phyloP scores from a whole-genome alignment of 2,113 vertebrate genomes.

The Chlamydotis undulata region DNA sequence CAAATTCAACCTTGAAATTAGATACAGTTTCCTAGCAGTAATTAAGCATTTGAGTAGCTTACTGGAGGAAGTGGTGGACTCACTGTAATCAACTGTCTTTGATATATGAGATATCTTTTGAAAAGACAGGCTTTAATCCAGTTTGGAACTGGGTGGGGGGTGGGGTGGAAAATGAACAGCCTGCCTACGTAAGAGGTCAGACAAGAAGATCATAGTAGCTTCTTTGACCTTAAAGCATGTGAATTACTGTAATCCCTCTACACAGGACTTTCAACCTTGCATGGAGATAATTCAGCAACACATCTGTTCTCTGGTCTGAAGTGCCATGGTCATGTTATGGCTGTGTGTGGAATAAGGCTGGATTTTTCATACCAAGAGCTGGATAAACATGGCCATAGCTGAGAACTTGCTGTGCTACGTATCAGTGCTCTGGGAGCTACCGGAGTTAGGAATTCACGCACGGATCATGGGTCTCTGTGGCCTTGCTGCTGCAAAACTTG shows the following conservation, averaged over 20 bases:
- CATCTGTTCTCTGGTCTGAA: neutral
- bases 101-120: conserved; percentile 2
- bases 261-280: neutral
- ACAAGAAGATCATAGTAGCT: neutral
- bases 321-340: neutral
- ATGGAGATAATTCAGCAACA: neutral
- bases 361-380: neutral
- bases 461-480: neutral
- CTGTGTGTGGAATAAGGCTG: neutral
- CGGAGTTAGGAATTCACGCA: rapidly evolving
- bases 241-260: neutral
- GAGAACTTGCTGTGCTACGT: neutral
- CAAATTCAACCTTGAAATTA: neutral
- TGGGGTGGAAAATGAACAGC: neutral
- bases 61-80: neutral
- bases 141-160: neutral
- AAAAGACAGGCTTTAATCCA: neutral
- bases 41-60: conserved; percentile 10
- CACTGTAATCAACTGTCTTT: conserved; percentile 9
- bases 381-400: neutral
- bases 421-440: neutral
- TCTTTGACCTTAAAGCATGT: neutral
- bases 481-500: neutral
- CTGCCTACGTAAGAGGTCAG: neutral
- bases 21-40: neutral